A percentile compares a stretch with the other conserved stretches of the same genome.
phyloP scores from a whole-genome alignment of 2,797 vertebrate genomes.

The Euthynnus affinis region DNA sequence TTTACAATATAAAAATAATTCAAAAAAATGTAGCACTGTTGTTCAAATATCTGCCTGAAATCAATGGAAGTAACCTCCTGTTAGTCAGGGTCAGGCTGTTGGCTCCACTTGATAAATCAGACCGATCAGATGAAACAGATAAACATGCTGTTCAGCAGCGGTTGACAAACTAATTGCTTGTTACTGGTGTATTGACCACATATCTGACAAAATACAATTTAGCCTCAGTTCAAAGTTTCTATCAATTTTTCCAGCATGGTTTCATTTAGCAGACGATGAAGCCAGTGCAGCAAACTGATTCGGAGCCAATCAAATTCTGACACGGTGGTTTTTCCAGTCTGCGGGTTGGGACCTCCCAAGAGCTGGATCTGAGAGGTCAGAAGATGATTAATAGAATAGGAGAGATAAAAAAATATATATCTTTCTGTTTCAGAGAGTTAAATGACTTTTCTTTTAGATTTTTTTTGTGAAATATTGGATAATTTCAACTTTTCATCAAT shows the following conservation, averaged over 20 bases:
- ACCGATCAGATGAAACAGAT: slow-evolving; percentile 26
- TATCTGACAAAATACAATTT: slow-evolving; percentile 35
- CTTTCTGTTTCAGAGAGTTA: too few relatives aligned
- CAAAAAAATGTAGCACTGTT: neutral
- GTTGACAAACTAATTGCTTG: slow-evolving; percentile 52
- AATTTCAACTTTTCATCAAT: neutral
- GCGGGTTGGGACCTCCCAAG: too few relatives aligned
- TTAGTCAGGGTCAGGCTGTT: slow-evolving; percentile 4
- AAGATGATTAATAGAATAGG: too few relatives aligned
- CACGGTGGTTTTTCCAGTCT: too few relatives aligned
- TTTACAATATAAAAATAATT: neutral
- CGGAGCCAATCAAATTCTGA: slow-evolving; percentile 15
- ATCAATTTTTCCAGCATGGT: slow-evolving; percentile 20
- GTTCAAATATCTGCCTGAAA: neutral
- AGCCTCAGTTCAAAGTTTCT: slow-evolving; percentile 19
- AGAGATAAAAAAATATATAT: too few relatives aligned
- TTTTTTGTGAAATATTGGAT: slow-evolving; percentile 5
- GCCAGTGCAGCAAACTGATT: slow-evolving; percentile 3
- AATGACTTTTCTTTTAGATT: too few relatives aligned
- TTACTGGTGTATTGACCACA: slow-evolving; percentile 22
- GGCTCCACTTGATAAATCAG: slow-evolving; percentile 31
- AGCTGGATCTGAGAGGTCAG: too few relatives aligned
- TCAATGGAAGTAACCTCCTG: neutral
- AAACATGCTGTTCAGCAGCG: slow-evolving; percentile 17
- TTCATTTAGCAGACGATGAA: slow-evolving; percentile 28